phyloP scores from a whole-genome alignment of 1,140 invertebrate species.

The Eriocheir sinensis region DNA sequence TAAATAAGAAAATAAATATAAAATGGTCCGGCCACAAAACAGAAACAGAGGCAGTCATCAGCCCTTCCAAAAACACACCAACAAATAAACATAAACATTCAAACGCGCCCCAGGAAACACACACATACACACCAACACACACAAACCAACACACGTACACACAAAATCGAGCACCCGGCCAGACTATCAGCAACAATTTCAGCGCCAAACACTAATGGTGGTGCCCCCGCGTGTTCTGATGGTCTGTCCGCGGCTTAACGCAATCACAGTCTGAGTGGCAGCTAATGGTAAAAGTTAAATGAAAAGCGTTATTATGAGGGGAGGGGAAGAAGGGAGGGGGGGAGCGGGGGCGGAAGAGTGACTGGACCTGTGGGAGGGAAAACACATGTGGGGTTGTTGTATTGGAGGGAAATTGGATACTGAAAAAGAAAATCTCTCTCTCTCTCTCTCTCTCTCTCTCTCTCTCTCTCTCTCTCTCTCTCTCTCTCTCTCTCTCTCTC shows the following conservation, averaged over 20 bases:
- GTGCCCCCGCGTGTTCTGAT: neutral
- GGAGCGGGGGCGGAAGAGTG: neutral
- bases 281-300: slow-evolving; percentile 26
- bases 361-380: neutral
- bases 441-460: neutral
- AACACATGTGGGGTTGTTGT: neutral
- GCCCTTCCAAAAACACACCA: too few species aligned
- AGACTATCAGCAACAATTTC: neutral
- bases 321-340: neutral
- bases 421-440: neutral
- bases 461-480: slow-evolving; percentile 13
- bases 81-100: neutral
- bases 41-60: too few species aligned
- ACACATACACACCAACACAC: neutral
- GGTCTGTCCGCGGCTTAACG: neutral
- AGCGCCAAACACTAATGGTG: neutral
- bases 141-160: neutral
- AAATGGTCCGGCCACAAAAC: too few species aligned
- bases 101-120: too few species aligned
- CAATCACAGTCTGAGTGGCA: slow-evolving; percentile 9
- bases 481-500: slow-evolving; percentile 10
- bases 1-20: too few species aligned
- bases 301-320: slow-evolving; percentile 24
- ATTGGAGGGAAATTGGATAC: neutral
- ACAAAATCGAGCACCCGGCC: neutral